These are phyloP conservation scores for Miichthys miiuy DNA, from an alignment of 2,797 vertebrate species.

Conservation along the genomic window DNA sequence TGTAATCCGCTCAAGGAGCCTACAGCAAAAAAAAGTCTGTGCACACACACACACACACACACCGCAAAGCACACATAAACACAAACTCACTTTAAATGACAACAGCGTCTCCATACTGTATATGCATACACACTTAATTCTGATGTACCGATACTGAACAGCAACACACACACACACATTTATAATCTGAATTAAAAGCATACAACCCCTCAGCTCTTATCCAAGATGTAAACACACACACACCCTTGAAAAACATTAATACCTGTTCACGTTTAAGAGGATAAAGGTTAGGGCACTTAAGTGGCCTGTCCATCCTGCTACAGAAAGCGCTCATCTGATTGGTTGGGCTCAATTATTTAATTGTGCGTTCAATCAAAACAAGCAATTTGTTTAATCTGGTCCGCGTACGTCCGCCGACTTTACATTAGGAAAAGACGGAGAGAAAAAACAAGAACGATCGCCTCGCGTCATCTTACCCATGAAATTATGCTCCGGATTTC, in stretches of 20 bases:
- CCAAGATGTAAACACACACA: constrained; percentile 24
- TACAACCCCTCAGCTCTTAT: not conserved
- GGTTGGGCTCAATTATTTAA: constrained; percentile 75
- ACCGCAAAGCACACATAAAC: constrained; percentile 48
- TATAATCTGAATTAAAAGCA: not conserved
- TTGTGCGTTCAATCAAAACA: constrained; percentile 77
- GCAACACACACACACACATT: constrained; percentile 2
- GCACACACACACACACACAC: constrained; percentile 23
- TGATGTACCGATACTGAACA: constrained; percentile 16
- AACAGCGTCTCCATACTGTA: constrained; percentile 19
- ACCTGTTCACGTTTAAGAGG: constrained; percentile 67
- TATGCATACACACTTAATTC: constrained; percentile 30
- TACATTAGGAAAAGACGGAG: constrained; percentile 52
- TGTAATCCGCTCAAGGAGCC: constrained; percentile 85
- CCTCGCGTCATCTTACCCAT: constrained; percentile 76
- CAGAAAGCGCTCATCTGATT: constrained; percentile 53
- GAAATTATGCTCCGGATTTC: constrained; percentile 81
- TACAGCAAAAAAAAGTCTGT: constrained; percentile 61
- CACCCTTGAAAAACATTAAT: constrained; percentile 53
- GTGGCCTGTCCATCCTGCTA: constrained; percentile 52
- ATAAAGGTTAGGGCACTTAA: constrained; percentile 54
- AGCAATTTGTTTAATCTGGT: constrained; percentile 77
- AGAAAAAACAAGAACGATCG: constrained; percentile 40
- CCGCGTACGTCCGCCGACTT: constrained; percentile 55
- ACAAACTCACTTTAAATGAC: constrained; percentile 48